Conservation (phyloP, 2,797 vertebrate genomes). For the Artibeus jamaicensis region DNA sequence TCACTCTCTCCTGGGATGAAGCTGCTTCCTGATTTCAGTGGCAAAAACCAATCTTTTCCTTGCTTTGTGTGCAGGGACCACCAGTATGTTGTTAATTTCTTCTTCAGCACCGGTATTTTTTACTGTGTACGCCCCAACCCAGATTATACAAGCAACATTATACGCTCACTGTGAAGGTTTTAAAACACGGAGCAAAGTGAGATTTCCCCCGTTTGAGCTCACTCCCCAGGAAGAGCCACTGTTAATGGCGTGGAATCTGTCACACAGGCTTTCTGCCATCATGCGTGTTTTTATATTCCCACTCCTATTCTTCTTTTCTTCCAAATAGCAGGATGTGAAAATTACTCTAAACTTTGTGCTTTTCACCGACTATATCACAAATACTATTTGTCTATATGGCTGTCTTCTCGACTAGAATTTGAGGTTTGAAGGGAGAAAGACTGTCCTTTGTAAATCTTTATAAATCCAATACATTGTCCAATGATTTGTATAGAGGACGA, state of each 20-base stretch:
- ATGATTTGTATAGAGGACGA: not conserved
- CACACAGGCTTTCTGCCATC: not conserved
- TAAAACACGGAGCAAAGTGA: not conserved
- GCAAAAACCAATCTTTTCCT: not conserved
- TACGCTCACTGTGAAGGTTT: not conserved
- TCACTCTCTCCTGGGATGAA: conserved; percentile 58
- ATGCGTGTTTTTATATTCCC: fast-evolving
- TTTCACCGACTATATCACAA: not conserved
- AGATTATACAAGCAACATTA: not conserved
- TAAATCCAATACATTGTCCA: not conserved
- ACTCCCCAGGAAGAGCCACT: not conserved
- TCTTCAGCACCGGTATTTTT: not conserved
- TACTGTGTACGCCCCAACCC: not conserved
- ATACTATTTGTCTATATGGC: not conserved
- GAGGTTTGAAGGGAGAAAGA: not conserved
- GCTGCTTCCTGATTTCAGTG: not conserved
- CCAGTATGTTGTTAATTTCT: not conserved
- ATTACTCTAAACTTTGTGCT: not conserved
- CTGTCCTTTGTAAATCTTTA: not conserved
- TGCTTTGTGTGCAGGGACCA: not conserved
- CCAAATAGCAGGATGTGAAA: not conserved
- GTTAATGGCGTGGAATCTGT: not conserved
- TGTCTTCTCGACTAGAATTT: not conserved
- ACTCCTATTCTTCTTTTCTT: not conserved
- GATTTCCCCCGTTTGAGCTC: not conserved